Base-by-base conservation (phyloP, 2,797 vertebrate genomes). In the Amphiprion clarkii region DNA sequence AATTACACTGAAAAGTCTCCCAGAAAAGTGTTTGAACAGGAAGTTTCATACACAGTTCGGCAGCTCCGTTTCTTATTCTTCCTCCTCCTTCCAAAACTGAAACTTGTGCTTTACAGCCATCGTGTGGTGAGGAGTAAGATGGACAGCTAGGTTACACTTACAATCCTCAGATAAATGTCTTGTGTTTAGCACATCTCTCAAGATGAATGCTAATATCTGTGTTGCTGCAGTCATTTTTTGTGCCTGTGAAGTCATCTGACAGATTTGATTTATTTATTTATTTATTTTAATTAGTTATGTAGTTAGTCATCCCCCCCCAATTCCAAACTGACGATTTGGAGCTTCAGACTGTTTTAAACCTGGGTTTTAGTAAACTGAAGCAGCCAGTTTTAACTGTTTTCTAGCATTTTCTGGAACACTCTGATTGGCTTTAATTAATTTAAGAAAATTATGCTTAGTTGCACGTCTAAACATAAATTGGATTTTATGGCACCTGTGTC, bases 51-150 rank as follows among this genome's bases (percentile, higher is more conserved):
- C 46, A 39, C 31, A 71, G 27, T 19, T 33, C 6, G 14, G 12
- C 31, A 64, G 40, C 31, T 42, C 14, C 13, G 3, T 39, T 54
- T 69, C 55, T 36, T 49, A 51, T 27, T 51, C 44, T 44, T 46
- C 49, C 23, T 52, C 65, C 10, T 51, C 13, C 9, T 44, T 13
- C 17, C 5, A 42, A 71, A 72, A 60, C 21, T 51, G 27, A 33
- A 67, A 55, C 48, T 16, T 19, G 29, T 63, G 21, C 61, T 65
- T 55, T 78, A 27, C 40, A 55, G 60, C 71, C 82, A 67, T n/a
- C 82, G 5, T 57, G 69, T 76, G 65, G 69, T 25, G 71, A 80
- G 33, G 31, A 63, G n/a, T 55, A n/a, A 72, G 42, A 31, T 23
- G 7, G 48, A 39, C 23, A 59, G 31, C 12, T 17, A 53, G 16